Percentiles rank a stretch among this genome's conserved stretches.
Conservation (phyloP, 2,888 invertebrate species). For the Alsophila aescularia region DNA sequence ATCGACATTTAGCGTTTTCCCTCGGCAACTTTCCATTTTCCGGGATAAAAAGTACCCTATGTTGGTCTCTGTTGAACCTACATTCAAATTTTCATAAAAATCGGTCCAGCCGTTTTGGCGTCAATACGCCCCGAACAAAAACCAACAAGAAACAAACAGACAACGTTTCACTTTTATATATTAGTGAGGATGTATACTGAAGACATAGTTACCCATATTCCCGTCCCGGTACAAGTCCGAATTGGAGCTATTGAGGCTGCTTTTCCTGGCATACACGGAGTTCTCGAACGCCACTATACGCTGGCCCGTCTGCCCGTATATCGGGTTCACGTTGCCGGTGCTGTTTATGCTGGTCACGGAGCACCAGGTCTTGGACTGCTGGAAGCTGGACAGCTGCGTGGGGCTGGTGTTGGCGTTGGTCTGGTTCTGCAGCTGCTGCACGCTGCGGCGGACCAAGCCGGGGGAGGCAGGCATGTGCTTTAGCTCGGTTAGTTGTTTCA, state of each 20-base stretch:
- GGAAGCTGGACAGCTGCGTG: constrained; percentile 58
- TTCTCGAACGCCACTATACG: constrained; percentile 74
- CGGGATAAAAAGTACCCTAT: no score
- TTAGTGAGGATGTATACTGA: no score
- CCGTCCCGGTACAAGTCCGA: constrained; percentile 64
- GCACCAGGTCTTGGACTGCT: constrained; percentile 71
- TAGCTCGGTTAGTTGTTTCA: constrained; percentile 92
- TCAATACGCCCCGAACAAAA: no score
- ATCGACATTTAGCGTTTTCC: no score
- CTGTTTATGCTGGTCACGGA: constrained; percentile 68
- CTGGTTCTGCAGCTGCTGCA: constrained; percentile 63
- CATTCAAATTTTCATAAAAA: no score
- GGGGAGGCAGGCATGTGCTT: constrained; percentile 95
- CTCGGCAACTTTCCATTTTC: no score
- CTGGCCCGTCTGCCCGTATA: constrained; percentile 78
- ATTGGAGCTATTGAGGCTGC: constrained; percentile 67
- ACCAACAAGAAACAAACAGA: no score
- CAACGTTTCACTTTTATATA: no score
- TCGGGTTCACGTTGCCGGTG: constrained; percentile 75
- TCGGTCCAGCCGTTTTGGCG: no score
- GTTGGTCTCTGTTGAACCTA: no score
- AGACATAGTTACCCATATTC: constrained; percentile 58
- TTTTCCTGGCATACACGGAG: constrained; percentile 77
- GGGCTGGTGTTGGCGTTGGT: constrained; percentile 48
- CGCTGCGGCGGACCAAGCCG: constrained; percentile 86